Conservation (phyloP, 2,797 vertebrate species). For the Notamacropus eugenii region DNA sequence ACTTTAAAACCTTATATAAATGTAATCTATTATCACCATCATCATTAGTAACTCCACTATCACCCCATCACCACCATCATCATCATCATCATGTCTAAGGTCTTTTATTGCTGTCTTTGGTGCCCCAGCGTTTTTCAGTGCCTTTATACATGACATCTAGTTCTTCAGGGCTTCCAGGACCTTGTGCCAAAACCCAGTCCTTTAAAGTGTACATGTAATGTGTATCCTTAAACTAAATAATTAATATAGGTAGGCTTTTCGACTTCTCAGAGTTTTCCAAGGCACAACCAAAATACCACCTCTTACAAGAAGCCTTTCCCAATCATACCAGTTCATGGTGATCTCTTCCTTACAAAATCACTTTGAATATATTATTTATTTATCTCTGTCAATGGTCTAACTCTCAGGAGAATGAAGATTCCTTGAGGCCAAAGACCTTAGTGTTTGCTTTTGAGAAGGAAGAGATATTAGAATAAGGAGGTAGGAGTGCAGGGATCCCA, state of each 20-base stretch:
- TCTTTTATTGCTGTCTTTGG: background rate
- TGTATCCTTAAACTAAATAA: background rate
- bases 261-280: background rate
- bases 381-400: background rate
- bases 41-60: background rate
- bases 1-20: background rate
- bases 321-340: background rate
- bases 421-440: background rate
- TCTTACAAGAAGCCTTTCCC: background rate
- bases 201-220: background rate
- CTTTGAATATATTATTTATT: background rate
- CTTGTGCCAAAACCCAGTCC: background rate
- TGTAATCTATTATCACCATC: background rate
- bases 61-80: background rate
- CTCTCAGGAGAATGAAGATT: background rate
- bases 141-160: background rate
- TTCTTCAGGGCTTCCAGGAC: background rate
- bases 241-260: background rate
- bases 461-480: background rate
- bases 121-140: background rate
- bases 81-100: background rate
- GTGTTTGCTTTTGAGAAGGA: background rate
- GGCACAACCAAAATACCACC: background rate
- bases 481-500: background rate
- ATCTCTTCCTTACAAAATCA: background rate